Conservation (phyloP, 2,113 vertebrate genomes). For the Corythoichthys haematopterus region DNA sequence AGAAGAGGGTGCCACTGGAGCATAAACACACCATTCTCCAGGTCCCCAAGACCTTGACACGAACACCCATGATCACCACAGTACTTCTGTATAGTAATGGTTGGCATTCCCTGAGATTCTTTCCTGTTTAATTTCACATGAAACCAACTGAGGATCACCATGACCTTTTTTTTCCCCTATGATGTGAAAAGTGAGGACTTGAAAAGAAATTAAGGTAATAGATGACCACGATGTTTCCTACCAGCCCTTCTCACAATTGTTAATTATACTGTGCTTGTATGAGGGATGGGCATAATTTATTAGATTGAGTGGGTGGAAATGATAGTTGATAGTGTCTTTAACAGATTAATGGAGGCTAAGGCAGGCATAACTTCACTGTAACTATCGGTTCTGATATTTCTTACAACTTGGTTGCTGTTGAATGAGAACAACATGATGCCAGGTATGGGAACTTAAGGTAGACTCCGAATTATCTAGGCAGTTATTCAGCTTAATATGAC, state of each 20-base stretch:
- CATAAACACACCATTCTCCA: constrained; percentile 10
- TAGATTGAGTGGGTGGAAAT: background rate
- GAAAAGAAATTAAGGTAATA: background rate
- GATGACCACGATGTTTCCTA: background rate
- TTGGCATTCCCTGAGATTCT: background rate
- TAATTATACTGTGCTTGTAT: background rate
- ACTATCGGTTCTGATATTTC: background rate
- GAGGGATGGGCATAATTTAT: background rate
- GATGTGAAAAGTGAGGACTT: background rate
- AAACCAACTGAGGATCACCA: constrained; percentile 1
- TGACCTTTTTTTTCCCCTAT: background rate
- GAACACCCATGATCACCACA: background rate
- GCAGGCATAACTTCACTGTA: background rate
- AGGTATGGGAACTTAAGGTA: background rate
- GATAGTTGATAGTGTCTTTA: background rate
- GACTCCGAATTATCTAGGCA: background rate
- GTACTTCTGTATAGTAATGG: background rate
- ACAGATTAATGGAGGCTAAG: background rate
- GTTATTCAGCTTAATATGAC: background rate
- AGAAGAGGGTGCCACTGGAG: constrained; percentile 23
- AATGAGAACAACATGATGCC: background rate
- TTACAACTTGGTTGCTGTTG: background rate
- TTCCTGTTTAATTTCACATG: background rate
- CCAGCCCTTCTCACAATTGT: background rate
- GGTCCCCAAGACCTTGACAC: constrained; percentile 24